Base-by-base conservation (phyloP, 2,797 vertebrate genomes). In the Chrysocyon brachyurus region DNA sequence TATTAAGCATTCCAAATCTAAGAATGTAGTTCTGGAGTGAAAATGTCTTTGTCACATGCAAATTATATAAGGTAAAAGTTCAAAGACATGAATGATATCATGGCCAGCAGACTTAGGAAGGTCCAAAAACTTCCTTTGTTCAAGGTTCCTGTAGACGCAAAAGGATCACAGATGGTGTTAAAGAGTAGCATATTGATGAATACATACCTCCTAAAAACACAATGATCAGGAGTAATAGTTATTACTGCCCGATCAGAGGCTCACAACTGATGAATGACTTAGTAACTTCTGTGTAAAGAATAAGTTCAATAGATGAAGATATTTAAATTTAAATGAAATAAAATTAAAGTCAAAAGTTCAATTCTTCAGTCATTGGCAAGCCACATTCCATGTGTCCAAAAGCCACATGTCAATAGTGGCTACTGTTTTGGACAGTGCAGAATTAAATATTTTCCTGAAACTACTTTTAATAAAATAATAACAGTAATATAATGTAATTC, bases 321-420 rank as follows among this genome's bases (percentile, higher is more conserved):
- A 26, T 73, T 94, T 63, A 85, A 52, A 72, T 84, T 83, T 57
- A 88, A 87, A 79, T 88, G 73, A 87, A 56, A 87, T 88, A 26
- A 59, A n/a, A 49, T n/a, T 68, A 63, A 63, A 64, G 33, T 82
- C 15, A 81, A 63, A 87, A 77, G 7, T 16, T 79, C 4, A 40
- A 0, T 81, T 79, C 15, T 12, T 59, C 12, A 40, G 5, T 63
- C 33, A 63, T 26, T 52, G 26, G n/a, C 17, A 90, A 56, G 6
- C 4, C 61, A 63, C 8, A 52, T 72, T 78, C 59, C 36, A 90
- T 68, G 52, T 88, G 22, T 22, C 78, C n/a, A 63, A 11, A 46
- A 89, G 5, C 6, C 7, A 22, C 17, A 52, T 4, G 1, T 70
- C 14, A 28, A 14, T 21, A 28, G 33, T 52, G 28, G 3, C 54